Evolutionary conservation across 2,113 vertebrate species (phyloP).

Genomic region (Phalacrocorax brasilianus): DNA sequence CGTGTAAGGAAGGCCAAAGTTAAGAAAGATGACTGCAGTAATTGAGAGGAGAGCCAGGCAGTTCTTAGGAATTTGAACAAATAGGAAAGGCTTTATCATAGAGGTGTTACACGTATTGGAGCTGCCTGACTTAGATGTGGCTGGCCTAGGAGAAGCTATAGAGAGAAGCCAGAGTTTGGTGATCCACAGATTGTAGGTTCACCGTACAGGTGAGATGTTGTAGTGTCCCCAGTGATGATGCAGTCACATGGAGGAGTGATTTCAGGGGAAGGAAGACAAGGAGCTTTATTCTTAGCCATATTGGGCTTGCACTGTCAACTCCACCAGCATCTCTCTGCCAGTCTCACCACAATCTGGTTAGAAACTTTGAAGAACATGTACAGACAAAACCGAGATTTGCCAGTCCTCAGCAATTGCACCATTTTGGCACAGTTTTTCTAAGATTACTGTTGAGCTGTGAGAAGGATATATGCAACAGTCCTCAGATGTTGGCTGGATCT

Average conservation of each 20-base stretch:
- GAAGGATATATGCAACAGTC: too few species aligned
- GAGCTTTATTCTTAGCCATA: neutral
- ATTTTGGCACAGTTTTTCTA: too few species aligned
- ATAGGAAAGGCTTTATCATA: neutral
- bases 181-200: neutral
- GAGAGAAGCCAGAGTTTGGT: neutral
- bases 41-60: neutral
- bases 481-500: neutral
- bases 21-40: neutral
- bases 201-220: neutral
- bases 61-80: neutral
- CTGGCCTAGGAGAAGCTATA: neutral
- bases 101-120: neutral
- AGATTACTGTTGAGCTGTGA: too few species aligned
- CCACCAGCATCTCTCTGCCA: neutral
- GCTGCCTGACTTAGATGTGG: neutral
- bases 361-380: neutral
- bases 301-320: neutral
- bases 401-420: neutral
- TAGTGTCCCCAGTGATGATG: neutral
- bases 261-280: neutral
- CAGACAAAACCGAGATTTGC: neutral
- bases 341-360: neutral
- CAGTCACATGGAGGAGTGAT: neutral
- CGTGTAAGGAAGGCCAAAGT: neutral